Base-by-base conservation (phyloP, 2,888 invertebrate species). In the Conchocele bisecta region DNA sequence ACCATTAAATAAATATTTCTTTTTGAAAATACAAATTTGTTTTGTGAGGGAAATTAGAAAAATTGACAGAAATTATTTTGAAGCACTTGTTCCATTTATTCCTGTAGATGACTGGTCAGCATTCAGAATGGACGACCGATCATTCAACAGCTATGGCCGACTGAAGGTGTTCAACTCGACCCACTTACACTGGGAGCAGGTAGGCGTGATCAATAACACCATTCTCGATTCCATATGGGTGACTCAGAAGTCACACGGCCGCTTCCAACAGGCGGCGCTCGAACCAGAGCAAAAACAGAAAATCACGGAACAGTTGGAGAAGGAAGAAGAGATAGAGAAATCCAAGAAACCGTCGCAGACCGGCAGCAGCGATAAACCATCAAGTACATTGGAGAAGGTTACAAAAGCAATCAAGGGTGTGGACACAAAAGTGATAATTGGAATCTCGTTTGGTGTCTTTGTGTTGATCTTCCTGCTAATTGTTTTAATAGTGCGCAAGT, bases 191-290 rank as follows among this genome's bases (percentile, higher is more conserved):
- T 87, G 85, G 83, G 83, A 87, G 54, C 79, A 84, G 54, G 65
- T 83, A 26, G 60, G 61, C 35, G 74, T 80, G 0, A 59, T 67
- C 15, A 15, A 42, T 6, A 69, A 67, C 22, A 26, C 53, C 9
- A 67, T 83, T 0, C 54, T 87, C 15, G 86, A 87, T 70, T 81
- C 83, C 0, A 68, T 87, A 48, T 81, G 79, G 79, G 64, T 87
- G 22, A 58, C 59, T 1, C 84, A 85, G 63, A 69, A 75, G 15
- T 65, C 78, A 22, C 87, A 87, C 48, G 87, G 84, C 7, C 81
- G 78, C 15, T 86, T 86, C 64, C 69, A 75, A 42, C 59, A 75
- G 22, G 60, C 66, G 9, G 41, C 26, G 11, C 54, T 79, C 9
- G 56, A 58, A n/a, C 61, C 65, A 29, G 83, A 80, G 6, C 63